Evolutionary conservation across 92 coral and sea anemone species (phyloP), one percentile per base, ranked within the genome.

Genomic region (Porites cylindrica): DNA sequence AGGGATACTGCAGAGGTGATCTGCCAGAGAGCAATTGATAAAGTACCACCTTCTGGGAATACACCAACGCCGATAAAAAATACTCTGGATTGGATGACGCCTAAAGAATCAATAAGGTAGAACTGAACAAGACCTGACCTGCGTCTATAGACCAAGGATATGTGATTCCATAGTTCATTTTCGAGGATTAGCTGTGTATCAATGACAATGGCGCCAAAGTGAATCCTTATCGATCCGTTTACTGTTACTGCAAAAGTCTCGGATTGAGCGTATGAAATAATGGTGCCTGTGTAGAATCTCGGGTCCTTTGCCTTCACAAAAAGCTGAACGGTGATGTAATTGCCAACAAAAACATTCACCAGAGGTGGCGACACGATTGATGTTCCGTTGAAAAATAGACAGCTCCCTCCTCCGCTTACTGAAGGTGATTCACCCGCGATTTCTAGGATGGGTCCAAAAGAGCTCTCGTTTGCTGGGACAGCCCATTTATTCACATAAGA

Each of bases 71-170:
- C 99, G 23, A 97, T 93, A 20, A 75, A 43, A 52, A 95, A 75
- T 51, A 88, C 91, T 76, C 86, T 85, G 23, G 89, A 70, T 77
- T 93, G 93, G 11, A 92, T 79, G 23, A 92, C 84, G 24, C 94
- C 95, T 16, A 61, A 70, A 12, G 98, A 81, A 17, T 92, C 87
- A 29, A 93, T 89, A 13, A 94, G 75, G 76, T 94, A 95, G 85
- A 97, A 83, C 72, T 95, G 97, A 63, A 97, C 97, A 20, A 93
- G 71, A 24, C 99, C 99, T 10, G 95, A 81, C 20, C 67, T 89
- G 18, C 99, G 97, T 63, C 87, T 91, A 86, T 95, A 97, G n/a
- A 97, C 99, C n/a, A 96, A 77, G 10, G 99, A 95, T 53, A 97
- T 89, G 70, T 97, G 99, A 75, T 91, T 93, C 99, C 99, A 97